phyloP scores from a whole-genome alignment of 1,140 invertebrate genomes.

The Sitodiplosis mosellana region DNA sequence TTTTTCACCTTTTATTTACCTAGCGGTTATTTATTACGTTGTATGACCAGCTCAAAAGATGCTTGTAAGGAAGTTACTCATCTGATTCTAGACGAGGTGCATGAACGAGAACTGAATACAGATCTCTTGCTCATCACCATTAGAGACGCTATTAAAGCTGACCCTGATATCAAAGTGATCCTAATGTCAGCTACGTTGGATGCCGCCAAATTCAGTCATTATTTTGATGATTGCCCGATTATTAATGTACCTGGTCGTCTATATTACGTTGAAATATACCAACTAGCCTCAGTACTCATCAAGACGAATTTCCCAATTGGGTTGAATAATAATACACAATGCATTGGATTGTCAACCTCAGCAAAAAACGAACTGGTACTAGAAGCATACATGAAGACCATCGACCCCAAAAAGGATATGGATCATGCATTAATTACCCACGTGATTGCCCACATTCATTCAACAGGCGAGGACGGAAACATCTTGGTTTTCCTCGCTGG shows the following conservation, averaged over 20 bases:
- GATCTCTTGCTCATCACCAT: slow-evolving; percentile 83
- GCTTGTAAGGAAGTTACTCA: slow-evolving; percentile 50
- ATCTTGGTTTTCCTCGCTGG: too few relatives aligned
- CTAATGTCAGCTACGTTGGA: slow-evolving; percentile 93
- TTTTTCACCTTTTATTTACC: too few relatives aligned
- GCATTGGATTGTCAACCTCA: too few relatives aligned
- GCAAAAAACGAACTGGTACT: too few relatives aligned
- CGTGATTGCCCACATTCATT: too few relatives aligned
- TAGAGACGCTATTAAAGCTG: slow-evolving; percentile 51
- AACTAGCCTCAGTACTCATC: too few relatives aligned
- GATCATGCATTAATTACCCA: too few relatives aligned
- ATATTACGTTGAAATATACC: slow-evolving; percentile 62
- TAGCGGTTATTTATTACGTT: slow-evolving; percentile 12
- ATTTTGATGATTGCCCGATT: slow-evolving; percentile 60
- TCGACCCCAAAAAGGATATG: too few relatives aligned
- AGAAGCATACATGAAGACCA: too few relatives aligned
- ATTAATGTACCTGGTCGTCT: slow-evolving; percentile 62
- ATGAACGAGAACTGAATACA: slow-evolving; percentile 80
- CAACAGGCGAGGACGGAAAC: too few relatives aligned
- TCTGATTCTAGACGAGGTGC: slow-evolving; percentile 82
- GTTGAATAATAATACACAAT: slow-evolving; percentile 45
- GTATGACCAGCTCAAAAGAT: slow-evolving; percentile 9
- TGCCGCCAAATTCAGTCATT: slow-evolving; percentile 50
- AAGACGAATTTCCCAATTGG: slow-evolving; percentile 57
- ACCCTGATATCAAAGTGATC: slow-evolving; percentile 58